A percentile compares a stretch with the other conserved stretches of the same genome.
phyloP scores from a whole-genome alignment of 1,140 invertebrate genomes.

The Leptinotarsa undecemlineata region DNA sequence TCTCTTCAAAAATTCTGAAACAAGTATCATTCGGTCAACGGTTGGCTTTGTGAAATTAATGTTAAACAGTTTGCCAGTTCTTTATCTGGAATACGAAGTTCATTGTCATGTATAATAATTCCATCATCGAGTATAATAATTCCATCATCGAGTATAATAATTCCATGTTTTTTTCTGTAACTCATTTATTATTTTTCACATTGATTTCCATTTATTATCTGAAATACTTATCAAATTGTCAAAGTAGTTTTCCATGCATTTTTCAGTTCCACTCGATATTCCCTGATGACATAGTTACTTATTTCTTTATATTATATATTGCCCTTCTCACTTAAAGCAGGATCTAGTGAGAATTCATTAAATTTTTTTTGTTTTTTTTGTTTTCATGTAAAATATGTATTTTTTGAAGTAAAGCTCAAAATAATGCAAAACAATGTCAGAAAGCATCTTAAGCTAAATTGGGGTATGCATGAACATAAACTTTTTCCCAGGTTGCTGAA shows the following conservation, averaged over 20 bases:
- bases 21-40: not conserved
- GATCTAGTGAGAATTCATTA: not conserved
- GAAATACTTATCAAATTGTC: not conserved
- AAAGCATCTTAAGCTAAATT: not conserved
- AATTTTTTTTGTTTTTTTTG: not conserved
- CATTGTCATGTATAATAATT: not conserved
- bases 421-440: not conserved
- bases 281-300: not conserved
- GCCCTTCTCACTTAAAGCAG: not conserved
- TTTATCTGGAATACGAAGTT: not conserved
- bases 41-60: not conserved
- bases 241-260: constrained; percentile 1
- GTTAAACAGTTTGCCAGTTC: not conserved
- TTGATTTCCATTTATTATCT: not conserved
- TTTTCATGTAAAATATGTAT: not conserved
- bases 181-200: not conserved
- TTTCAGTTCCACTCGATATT: not conserved
- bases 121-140: not conserved
- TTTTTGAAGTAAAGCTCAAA: not conserved
- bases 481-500: not conserved
- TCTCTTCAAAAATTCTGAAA: not conserved
- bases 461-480: not conserved
- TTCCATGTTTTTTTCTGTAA: not conserved
- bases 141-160: not conserved
- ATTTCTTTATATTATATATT: not conserved